Evolutionary conservation across 2,797 vertebrate genomes (phyloP).

Genomic region (Acrocephalus scirpaceus): DNA sequence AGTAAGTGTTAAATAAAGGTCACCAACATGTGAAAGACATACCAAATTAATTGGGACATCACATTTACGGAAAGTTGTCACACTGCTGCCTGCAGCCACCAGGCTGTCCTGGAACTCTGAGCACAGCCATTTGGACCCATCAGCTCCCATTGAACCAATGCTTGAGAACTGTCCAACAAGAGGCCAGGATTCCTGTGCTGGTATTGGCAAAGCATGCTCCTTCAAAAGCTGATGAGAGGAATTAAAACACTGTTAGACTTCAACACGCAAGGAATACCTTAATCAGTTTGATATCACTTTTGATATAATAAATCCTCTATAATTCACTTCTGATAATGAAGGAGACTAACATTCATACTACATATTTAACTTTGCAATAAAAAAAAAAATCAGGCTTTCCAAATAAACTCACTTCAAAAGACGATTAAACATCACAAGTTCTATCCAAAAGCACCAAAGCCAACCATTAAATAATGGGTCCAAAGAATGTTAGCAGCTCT

Average conservation of each 20-base stretch:
- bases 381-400: neutral
- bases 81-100: constrained; percentile 75
- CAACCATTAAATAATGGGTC: neutral
- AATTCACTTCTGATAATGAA: neutral
- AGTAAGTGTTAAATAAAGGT: neutral
- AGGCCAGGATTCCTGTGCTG: constrained; percentile 83
- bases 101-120: constrained; percentile 92
- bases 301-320: neutral
- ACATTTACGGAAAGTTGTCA: constrained; percentile 46
- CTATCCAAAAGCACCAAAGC: neutral
- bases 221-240: constrained; percentile 80
- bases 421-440: neutral
- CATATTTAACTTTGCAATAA: neutral
- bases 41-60: constrained; percentile 86
- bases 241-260: neutral
- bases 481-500: neutral
- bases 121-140: constrained; percentile 92
- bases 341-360: neutral
- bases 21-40: neutral
- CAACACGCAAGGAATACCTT: neutral
- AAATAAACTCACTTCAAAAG: neutral
- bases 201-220: constrained; percentile 70
- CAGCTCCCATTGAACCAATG: constrained; percentile 92
- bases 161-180: constrained; percentile 96
- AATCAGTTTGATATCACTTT: neutral